Evolutionary conservation across 2,113 vertebrate species (phyloP), one percentile per base, ranked within the genome.

Genomic region (Oophaga pumilio): DNA sequence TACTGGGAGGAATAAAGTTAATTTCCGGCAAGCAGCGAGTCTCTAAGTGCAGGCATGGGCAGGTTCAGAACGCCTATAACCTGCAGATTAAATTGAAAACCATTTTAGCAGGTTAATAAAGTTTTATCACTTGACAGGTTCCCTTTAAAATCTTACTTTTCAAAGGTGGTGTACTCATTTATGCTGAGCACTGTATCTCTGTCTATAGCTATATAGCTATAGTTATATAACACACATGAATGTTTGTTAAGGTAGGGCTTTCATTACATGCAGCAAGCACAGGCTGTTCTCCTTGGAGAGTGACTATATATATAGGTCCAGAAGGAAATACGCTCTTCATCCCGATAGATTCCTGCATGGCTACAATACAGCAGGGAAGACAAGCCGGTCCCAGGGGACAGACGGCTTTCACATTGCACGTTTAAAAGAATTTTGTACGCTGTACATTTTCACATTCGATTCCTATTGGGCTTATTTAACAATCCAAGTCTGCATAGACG

Each of bases 301-400:
- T 52, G 68, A 85, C 74, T 85, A 74, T 56, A 74, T 74, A 73
- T 60, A 85, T 85, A 59, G 66, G 81, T 74, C 83, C 83, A 60
- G 68, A 74, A 73, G 83, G 83, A 85, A 74, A 73, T 57, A 24
- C 18, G 69, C 57, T 84, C 62, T 33, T 59, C 50, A 26, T 59
- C 18, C 33, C 68, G 59, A 17, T 26, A 33, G 33, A 84, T 49
- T 73, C 66, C 66, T 69, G 52, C 53, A 49, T 50, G 68, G 18
- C 28, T 50, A 74, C 17, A 84, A 28, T 10, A 71, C 28, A 84
- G 52, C 53, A 33, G 53, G 66, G 81, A 28, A 52, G n/a, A 57
- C 12, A 73, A 6, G 17, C n/a, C 43, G 20, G 57, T 82, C 33
- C 33, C 62, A 7, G 11, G 33, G 60, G 80, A 66, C 6, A 7